Percentiles rank a stretch among this genome's conserved stretches.
phyloP scores from a whole-genome alignment of 2,797 vertebrate genomes.

The Aplochiton taeniatus region DNA sequence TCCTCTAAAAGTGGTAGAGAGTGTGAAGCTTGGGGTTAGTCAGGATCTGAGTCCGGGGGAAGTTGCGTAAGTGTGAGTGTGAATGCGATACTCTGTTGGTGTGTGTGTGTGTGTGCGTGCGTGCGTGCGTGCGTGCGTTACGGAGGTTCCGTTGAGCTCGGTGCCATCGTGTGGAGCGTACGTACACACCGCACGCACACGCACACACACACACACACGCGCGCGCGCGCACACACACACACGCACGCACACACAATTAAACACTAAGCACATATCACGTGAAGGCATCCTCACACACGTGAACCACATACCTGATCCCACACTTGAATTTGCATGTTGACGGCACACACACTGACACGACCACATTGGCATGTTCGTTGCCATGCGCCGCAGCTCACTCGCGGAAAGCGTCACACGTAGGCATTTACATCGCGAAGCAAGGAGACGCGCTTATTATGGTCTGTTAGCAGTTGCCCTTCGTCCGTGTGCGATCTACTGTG shows the following conservation, averaged over 20 bases:
- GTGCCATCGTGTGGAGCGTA: too few species aligned
- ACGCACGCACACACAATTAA: slow-evolving; percentile 7
- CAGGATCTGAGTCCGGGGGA: too few species aligned
- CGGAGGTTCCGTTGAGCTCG: too few species aligned
- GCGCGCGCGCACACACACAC: slow-evolving; percentile 4
- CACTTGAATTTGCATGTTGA: slow-evolving; percentile 11
- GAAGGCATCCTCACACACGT: not conserved
- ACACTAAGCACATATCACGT: not conserved
- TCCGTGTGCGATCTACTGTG: slow-evolving; percentile 17
- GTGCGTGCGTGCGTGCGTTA: slow-evolving; percentile 21
- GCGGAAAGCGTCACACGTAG: too few species aligned
- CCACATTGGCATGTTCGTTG: not conserved
- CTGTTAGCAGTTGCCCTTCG: not conserved
- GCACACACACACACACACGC: too few species aligned
- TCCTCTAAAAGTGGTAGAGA: too few species aligned
- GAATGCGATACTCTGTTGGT: not conserved
- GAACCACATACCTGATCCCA: not conserved
- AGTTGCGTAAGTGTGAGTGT: too few species aligned
- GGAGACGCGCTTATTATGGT: not conserved
- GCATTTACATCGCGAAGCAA: not conserved
- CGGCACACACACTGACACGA: not conserved
- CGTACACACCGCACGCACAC: too few species aligned
- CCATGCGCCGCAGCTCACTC: too few species aligned
- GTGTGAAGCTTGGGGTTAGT: too few species aligned
- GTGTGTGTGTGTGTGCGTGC: slow-evolving; percentile 8